Percentiles rank a stretch among this genome's conserved stretches.
Evolutionary conservation across 2,888 invertebrate species (phyloP).

Genomic region (Hartigia nigra): DNA sequence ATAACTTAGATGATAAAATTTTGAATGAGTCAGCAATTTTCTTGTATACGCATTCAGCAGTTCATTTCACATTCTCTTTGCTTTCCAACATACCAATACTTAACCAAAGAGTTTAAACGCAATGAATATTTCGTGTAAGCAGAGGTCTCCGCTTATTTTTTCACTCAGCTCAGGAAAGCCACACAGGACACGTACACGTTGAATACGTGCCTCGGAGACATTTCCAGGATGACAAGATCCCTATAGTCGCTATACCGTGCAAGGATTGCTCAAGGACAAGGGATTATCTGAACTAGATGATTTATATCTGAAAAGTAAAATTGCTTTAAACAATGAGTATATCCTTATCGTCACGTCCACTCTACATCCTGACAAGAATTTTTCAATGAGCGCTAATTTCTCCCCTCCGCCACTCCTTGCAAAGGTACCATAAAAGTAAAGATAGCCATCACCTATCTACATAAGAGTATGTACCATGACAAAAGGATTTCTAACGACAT

Average conservation of each 20-base stretch:
- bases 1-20: not conserved
- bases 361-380: not conserved
- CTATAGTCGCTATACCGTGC: not conserved
- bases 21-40: not conserved
- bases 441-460: not conserved
- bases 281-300: not conserved
- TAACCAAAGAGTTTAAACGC: not conserved
- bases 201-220: not conserved
- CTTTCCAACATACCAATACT: not conserved
- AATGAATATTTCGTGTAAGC: no score
- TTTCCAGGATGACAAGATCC: not conserved
- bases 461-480: not conserved
- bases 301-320: not conserved
- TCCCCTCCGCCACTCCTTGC: not conserved
- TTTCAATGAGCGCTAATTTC: not conserved
- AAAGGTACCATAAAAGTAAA: not conserved
- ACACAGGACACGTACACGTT: not conserved
- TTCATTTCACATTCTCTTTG: not conserved
- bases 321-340: not conserved
- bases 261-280: not conserved
- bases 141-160: not conserved
- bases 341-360: not conserved
- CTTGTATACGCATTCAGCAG: not conserved
- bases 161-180: not conserved
- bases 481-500: conserved; percentile 31